Percentiles rank a stretch among this genome's conserved stretches.
phyloP scores from a whole-genome alignment of 2,797 vertebrate genomes.

The Periparus ater region DNA sequence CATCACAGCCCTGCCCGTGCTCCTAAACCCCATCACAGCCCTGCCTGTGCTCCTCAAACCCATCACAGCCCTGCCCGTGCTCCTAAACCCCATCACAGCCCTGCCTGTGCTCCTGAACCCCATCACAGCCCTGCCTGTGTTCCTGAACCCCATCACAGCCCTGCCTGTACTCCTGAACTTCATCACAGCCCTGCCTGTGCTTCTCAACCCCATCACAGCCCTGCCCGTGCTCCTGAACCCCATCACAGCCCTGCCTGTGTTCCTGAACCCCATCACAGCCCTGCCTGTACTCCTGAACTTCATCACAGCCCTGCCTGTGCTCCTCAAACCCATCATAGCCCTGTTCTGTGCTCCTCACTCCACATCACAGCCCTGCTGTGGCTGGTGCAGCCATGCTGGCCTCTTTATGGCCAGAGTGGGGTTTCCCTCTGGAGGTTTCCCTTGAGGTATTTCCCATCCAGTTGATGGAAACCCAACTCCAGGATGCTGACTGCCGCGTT shows the following conservation, averaged over 20 bases:
- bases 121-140: not conserved
- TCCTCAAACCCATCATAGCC: not conserved
- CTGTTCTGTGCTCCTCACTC: too few species aligned
- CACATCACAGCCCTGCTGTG: fast-evolving
- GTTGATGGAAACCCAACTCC: not conserved
- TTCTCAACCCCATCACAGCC: not conserved
- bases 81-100: too few species aligned
- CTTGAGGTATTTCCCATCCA: not conserved
- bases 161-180: not conserved
- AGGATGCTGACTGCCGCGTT: not conserved
- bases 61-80: not conserved
- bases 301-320: not conserved
- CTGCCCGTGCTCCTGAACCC: too few species aligned
- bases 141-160: not conserved
- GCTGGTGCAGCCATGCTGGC: not conserved
- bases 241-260: too few species aligned
- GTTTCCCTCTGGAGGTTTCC: not conserved
- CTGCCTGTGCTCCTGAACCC: too few species aligned
- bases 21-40: too few species aligned
- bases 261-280: too few species aligned
- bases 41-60: too few species aligned
- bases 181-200: too few species aligned
- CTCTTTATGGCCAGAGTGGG: not conserved
- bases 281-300: not conserved
- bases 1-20: too few species aligned